phyloP scores from a whole-genome alignment of 37 sponge, comb jelly and placozoan genomes.

The Dysidea cf. avara region DNA sequence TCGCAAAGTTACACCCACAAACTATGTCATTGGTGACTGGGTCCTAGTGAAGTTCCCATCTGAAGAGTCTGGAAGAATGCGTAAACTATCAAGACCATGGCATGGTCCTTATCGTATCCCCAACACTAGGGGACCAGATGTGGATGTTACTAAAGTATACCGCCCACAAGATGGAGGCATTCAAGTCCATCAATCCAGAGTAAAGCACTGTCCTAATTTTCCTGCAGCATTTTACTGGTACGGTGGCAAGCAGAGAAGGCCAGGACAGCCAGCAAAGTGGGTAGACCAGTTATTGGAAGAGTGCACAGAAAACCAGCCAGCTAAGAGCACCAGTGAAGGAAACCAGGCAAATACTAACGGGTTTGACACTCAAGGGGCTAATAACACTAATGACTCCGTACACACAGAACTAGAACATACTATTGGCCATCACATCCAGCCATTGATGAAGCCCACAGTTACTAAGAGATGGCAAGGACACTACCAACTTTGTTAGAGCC shows the following conservation, averaged over 20 bases:
- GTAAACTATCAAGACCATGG: conserved; percentile 45
- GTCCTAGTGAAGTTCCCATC: conserved; percentile 31
- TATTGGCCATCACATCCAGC: too few species aligned
- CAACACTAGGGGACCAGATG: conserved; percentile 9
- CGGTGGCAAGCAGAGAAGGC: conserved; percentile 5
- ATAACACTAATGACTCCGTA: too few species aligned
- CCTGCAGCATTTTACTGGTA: conserved; percentile 51
- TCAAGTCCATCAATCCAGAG: conserved; percentile 40
- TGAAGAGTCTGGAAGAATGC: conserved; percentile 25
- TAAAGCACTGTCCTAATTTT: conserved; percentile 14
- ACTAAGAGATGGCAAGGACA: too few species aligned
- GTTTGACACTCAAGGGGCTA: too few species aligned
- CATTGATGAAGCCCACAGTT: too few species aligned
- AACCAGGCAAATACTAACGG: too few species aligned
- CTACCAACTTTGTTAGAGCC: too few species aligned
- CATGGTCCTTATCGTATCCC: conserved; percentile 31
- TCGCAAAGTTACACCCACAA: background rate
- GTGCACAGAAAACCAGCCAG: too few species aligned
- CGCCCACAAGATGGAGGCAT: conserved; percentile 29
- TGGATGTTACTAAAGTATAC: conserved; percentile 24
- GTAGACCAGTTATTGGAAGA: conserved; percentile 3
- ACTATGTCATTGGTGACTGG: conserved; percentile 24
- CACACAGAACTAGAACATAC: too few species aligned
- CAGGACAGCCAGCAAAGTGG: conserved; percentile 29
- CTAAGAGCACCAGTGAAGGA: too few species aligned